phyloP scores from a whole-genome alignment of 2,113 vertebrate genomes.

The Climacteris rufus region DNA sequence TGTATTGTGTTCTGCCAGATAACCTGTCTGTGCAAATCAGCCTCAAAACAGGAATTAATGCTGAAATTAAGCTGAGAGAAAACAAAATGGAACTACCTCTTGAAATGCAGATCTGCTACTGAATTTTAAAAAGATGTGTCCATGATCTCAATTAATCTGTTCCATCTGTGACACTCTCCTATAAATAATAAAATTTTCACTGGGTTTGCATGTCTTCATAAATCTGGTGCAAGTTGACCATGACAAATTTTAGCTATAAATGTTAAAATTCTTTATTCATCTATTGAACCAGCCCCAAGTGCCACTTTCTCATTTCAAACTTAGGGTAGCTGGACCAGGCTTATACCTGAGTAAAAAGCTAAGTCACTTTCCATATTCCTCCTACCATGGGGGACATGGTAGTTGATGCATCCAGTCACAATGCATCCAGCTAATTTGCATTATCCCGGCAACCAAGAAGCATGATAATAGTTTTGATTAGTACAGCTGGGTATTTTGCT shows the following conservation, averaged over 20 bases:
- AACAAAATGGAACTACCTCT: background rate
- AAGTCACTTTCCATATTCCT: background rate
- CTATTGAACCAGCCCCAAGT: background rate
- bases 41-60: background rate
- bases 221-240: background rate
- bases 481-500: background rate
- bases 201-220: background rate
- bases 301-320: background rate
- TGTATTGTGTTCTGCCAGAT: background rate
- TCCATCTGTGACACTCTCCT: background rate
- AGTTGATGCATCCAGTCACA: background rate
- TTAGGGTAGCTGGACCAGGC: background rate
- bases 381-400: background rate
- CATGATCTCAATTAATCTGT: background rate
- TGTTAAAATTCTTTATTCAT: background rate
- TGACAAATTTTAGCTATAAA: background rate
- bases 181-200: background rate
- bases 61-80: background rate
- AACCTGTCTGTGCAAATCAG: background rate
- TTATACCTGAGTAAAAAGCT: background rate
- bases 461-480: background rate
- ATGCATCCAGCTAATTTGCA: background rate
- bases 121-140: slow-evolving; percentile 10
- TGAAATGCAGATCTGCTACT: background rate
- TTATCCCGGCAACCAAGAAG: background rate